Percentiles rank a stretch among this genome's conserved stretches.
Conservation (phyloP, 2,888 invertebrate species). For the Rotaria sp. region DNA sequence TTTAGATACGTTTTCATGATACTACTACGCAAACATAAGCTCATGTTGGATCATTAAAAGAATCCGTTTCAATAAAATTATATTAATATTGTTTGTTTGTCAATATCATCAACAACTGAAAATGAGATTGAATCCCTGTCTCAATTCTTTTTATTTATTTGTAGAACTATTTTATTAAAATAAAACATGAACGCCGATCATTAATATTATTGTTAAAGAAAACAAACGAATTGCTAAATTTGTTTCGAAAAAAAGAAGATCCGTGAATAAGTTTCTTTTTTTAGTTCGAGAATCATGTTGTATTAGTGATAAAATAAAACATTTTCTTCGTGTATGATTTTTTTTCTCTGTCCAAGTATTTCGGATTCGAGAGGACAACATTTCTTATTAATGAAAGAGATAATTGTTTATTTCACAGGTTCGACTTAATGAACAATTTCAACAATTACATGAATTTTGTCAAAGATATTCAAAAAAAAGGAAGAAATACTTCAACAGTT, state of each 20-base stretch:
- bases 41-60: background rate
- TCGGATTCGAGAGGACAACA: conserved; percentile 34
- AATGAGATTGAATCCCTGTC: too few species aligned
- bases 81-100: too few species aligned
- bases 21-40: too few species aligned
- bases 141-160: background rate
- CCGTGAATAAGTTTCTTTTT: background rate
- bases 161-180: conserved; percentile 67
- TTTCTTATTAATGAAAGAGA: conserved; percentile 38
- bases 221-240: conserved; percentile 45
- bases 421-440: conserved; percentile 34
- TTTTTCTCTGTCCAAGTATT: too few species aligned
- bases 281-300: conserved; percentile 34
- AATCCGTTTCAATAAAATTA: too few species aligned
- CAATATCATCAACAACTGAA: conserved; percentile 12
- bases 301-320: background rate
- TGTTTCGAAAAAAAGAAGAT: conserved; percentile 42
- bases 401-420: conserved; percentile 31
- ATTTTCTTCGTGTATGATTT: too few species aligned
- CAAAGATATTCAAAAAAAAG: background rate
- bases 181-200: conserved; percentile 63
- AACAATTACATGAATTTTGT: conserved; percentile 32
- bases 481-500: conserved; percentile 29
- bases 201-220: conserved; percentile 59
- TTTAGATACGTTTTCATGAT: too few species aligned